phyloP scores from a whole-genome alignment of 1,140 invertebrate species.

The Asobara japonica region DNA sequence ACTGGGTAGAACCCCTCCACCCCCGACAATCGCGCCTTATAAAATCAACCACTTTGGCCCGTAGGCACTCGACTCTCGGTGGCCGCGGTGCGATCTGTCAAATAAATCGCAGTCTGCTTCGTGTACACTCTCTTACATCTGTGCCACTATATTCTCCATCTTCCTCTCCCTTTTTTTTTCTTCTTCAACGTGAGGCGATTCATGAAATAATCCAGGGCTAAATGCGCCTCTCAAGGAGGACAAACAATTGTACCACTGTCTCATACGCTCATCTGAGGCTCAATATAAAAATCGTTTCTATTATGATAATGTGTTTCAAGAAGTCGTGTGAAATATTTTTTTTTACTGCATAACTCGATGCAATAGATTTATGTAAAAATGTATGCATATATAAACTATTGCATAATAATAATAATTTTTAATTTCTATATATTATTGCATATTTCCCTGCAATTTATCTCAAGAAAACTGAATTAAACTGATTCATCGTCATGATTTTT shows the following conservation, averaged over 20 bases:
- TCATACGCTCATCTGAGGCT: not conserved
- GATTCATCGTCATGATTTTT: too few species aligned
- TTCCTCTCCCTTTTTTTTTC: conserved; percentile 3
- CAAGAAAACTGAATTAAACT: too few species aligned
- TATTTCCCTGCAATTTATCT: too few species aligned
- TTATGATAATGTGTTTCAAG: not conserved
- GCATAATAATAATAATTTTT: too few species aligned
- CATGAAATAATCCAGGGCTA: conserved; percentile 31
- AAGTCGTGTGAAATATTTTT: not conserved
- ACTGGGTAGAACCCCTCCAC: conserved; percentile 24
- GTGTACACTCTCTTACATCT: conserved; percentile 46
- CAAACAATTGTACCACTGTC: conserved; percentile 27
- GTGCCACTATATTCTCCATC: not conserved
- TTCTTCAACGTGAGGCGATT: conserved; percentile 25
- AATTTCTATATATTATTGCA: too few species aligned
- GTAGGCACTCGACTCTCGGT: conserved; percentile 33
- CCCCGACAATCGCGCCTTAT: conserved; percentile 61
- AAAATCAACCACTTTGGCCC: conserved; percentile 58
- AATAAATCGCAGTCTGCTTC: conserved; percentile 61
- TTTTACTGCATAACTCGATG: not conserved
- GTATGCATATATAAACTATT: not conserved
- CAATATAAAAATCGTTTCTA: not conserved
- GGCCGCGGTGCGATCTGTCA: conserved; percentile 55
- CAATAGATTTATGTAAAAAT: not conserved
- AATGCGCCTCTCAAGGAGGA: conserved; percentile 14